Evolutionary conservation across 2,888 invertebrate genomes (phyloP), one percentile per base, ranked within the genome.

Genomic region (Bellardia bayeri): DNA sequence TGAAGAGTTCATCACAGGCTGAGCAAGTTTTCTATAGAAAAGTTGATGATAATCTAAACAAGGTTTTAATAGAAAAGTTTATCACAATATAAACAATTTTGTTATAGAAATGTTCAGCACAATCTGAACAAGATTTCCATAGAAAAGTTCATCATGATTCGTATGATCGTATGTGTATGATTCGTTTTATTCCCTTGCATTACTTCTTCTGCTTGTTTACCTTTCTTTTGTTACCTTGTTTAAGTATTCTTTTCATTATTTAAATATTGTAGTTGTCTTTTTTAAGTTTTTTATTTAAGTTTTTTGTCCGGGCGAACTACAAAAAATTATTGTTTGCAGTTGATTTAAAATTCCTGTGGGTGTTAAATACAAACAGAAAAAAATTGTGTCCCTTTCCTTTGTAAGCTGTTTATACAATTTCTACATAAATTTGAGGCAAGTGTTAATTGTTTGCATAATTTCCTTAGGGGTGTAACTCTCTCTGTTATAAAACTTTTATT

Each of bases 391-490:
- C 13, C 0, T 23, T 54, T 49, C 30, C 42, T 7, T 51, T 33
- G 49, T 54, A 64, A 54, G 68, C 56, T 30, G 14, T 76, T 64
- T 76, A 16, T 11, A 30, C 9, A n/a, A 13, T 9, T 58, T 58
- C 23, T 58, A 58, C 13, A 58, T 23, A 23, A 45, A 37, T 56
- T 40, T 54, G 2, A 51, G 56, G 49, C 69, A 68, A 61, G 69
- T 69, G 61, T 69, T 80, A 80, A 80, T 80, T 80, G 79, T 71
- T 80, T 49, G 69, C 45, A 80, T 49, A 45, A 63, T 69, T 80
- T 54, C 8, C 56, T 23, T 66, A 23, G 37, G 14, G 37, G 16
- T 66, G 66, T 54, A 64, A n/a, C 45, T 74, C 45, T 7, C 33
- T 3, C 11, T 64, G 3, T 56, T 9, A 45, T 45, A 13, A 2